Conservation (phyloP, 2,888 invertebrate species). For the Trichopoda pennipes region DNA sequence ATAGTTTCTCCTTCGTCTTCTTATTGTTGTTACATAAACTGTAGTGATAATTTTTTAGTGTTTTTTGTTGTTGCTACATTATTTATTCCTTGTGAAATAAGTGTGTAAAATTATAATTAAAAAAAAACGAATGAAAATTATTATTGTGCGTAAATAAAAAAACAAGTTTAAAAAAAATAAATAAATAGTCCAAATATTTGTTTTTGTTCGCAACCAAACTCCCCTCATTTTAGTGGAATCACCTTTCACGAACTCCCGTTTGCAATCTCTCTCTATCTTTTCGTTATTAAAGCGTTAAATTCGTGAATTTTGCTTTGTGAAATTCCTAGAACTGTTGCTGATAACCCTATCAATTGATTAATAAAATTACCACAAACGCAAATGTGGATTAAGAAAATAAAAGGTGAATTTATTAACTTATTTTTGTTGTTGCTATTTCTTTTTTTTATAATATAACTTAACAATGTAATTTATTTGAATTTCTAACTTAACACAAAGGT, state of each 20-base stretch:
- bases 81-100: constrained; percentile 11
- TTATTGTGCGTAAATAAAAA: background rate
- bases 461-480: background rate
- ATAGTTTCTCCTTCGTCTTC: constrained; percentile 10
- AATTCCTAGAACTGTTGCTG: constrained; percentile 43
- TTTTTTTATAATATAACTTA: background rate
- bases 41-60: constrained; percentile 40
- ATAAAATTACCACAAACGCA: background rate
- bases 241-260: background rate
- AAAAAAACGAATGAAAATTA: background rate
- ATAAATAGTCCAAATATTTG: background rate
- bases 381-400: constrained; percentile 61
- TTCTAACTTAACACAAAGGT: constrained; percentile 28
- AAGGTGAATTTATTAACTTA: constrained; percentile 27
- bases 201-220: background rate
- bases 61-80: constrained; percentile 31
- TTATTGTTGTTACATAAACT: constrained; percentile 5
- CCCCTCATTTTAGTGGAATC: background rate
- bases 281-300: background rate
- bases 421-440: constrained; percentile 6
- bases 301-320: constrained; percentile 14
- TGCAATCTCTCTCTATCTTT: background rate
- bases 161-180: background rate
- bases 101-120: constrained; percentile 13
- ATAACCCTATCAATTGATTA: constrained; percentile 2